These are phyloP conservation scores for Oplegnathus fasciatus DNA, from an alignment of 2,113 vertebrate genomes.

Conservation along the genomic window DNA sequence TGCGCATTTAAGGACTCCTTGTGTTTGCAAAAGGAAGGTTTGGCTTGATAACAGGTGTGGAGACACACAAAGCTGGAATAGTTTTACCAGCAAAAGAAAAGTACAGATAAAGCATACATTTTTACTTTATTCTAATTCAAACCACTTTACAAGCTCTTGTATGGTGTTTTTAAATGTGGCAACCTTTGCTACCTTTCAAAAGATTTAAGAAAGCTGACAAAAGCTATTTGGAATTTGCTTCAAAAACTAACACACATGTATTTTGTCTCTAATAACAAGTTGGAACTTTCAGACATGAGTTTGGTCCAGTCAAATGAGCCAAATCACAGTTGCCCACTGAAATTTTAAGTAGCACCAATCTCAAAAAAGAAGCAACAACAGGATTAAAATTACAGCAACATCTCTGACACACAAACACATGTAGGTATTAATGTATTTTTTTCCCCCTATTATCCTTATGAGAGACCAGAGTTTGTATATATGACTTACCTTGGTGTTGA, in stretches of 20 bases:
- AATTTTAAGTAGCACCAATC: not conserved
- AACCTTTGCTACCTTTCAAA: not conserved
- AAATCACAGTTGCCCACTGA: not conserved
- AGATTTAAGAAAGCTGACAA: not conserved
- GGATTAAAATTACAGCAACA: not conserved
- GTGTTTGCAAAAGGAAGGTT: conserved; percentile 55
- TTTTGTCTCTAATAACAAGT: not conserved
- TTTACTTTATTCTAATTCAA: not conserved
- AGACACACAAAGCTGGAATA: not conserved
- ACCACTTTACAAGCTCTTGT: not conserved
- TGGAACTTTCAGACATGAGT: not conserved
- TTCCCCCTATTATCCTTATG: not conserved
- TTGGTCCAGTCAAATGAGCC: not conserved
- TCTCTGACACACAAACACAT: not conserved
- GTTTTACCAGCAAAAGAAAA: not conserved
- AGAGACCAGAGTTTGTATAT: not conserved
- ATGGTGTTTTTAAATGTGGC: not conserved
- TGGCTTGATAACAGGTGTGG: conserved; percentile 24
- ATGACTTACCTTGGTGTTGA: conserved; percentile 56
- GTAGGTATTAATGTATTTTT: not conserved
- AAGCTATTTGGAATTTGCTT: not conserved
- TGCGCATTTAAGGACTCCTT: conserved; percentile 5
- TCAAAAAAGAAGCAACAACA: not conserved
- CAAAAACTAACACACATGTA: not conserved
- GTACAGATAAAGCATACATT: not conserved